Conservation (phyloP, 37 sponge, comb jelly and placozoan genomes). For the Oopsacas minuta region DNA sequence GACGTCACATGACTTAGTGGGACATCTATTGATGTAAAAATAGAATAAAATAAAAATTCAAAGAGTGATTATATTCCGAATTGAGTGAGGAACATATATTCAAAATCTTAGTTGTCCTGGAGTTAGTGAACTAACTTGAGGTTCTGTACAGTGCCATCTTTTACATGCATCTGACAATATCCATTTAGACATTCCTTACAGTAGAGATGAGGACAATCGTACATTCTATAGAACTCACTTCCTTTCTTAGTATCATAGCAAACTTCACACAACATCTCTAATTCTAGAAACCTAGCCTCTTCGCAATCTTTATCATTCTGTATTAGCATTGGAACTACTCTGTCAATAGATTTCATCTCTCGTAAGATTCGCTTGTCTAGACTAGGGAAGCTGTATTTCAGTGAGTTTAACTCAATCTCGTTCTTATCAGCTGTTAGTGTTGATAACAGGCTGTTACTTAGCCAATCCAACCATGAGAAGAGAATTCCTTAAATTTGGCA, state of each 20-base stretch:
- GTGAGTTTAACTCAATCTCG: not conserved
- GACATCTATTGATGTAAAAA: conserved; percentile 22
- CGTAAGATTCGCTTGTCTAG: not conserved
- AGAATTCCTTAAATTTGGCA: not conserved
- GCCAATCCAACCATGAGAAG: conserved; percentile 15
- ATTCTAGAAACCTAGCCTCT: not conserved
- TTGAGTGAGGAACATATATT: too few species aligned
- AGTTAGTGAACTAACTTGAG: conserved; percentile 13
- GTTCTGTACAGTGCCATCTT: conserved; percentile 23
- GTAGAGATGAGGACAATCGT: conserved; percentile 18
- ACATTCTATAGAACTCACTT: conserved; percentile 13
- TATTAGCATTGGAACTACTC: not conserved
- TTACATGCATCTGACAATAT: conserved; percentile 19
- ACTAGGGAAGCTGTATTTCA: not conserved
- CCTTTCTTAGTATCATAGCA: conserved; percentile 24
- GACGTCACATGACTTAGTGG: conserved; percentile 9
- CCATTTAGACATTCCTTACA: conserved; percentile 13
- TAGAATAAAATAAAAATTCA: not conserved
- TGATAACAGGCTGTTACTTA: not conserved
- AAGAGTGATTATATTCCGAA: too few species aligned
- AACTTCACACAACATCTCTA: not conserved
- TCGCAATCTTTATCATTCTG: not conserved
- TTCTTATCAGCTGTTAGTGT: not conserved
- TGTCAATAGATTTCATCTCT: not conserved
- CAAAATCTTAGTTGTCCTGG: too few species aligned